Evolutionary conservation across 2,888 invertebrate species (phyloP).

Genomic region (Rhagonycha fulva): DNA sequence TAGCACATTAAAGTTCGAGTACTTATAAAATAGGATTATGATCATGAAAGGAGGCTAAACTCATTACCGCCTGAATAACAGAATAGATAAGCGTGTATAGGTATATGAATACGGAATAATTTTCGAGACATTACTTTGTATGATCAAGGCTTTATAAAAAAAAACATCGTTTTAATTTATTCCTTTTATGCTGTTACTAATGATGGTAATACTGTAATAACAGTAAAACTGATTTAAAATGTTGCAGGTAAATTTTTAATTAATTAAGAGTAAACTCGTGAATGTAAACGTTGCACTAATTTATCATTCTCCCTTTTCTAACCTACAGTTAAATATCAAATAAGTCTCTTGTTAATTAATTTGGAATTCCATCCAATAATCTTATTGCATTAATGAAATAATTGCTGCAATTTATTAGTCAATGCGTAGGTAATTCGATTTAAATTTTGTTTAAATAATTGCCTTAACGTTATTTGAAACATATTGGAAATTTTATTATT

Average conservation of each 20-base stretch:
- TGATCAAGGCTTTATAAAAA: neutral
- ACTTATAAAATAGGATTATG: no score
- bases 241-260: neutral
- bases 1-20: no score
- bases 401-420: conserved; percentile 40
- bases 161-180: neutral
- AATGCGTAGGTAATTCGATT: conserved; percentile 13
- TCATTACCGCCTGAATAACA: neutral
- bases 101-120: neutral
- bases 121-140: neutral
- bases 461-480: neutral
- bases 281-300: conserved; percentile 1
- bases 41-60: neutral
- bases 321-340: conserved; percentile 29
- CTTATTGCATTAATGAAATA: conserved; percentile 41
- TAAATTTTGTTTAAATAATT: neutral
- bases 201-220: neutral
- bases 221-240: neutral
- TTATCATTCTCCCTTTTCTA: neutral
- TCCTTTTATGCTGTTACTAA: neutral
- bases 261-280: conserved; percentile 1
- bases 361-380: conserved; percentile 43
- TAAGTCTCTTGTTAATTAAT: conserved; percentile 41
- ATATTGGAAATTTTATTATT: no score
- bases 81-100: neutral